These are phyloP conservation scores for Austrofundulus limnaeus DNA, from an alignment of 2,113 vertebrate species.

Conservation along the genomic window DNA sequence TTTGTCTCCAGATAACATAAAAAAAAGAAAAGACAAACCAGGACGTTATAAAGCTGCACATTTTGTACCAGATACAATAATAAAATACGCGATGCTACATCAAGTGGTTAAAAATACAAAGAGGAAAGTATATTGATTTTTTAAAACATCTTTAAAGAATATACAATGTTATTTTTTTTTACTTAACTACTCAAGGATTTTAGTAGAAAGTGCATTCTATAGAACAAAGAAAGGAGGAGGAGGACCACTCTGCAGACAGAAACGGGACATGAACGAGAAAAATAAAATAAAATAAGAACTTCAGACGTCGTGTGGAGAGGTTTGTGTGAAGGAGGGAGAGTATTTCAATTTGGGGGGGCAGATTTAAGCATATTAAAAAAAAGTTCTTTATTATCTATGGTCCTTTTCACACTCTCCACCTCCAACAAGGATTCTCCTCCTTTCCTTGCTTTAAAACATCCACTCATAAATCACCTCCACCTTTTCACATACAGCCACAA, in stretches of 20 bases:
- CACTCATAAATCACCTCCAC: constrained; percentile 49
- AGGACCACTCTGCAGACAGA: constrained; percentile 60
- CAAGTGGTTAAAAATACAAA: constrained; percentile 87
- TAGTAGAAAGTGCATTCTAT: constrained; percentile 89
- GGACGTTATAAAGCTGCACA: constrained; percentile 79
- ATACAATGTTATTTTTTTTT: constrained; percentile 79
- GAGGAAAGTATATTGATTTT: constrained; percentile 78
- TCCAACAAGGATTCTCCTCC: constrained; percentile 70
- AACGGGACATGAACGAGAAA: constrained; percentile 14
- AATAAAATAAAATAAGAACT: constrained; percentile 16
- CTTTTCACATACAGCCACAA: constrained; percentile 45
- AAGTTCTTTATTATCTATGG: constrained; percentile 41
- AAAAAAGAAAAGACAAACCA: constrained; percentile 60
- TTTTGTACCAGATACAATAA: constrained; percentile 85
- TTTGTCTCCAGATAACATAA: constrained; percentile 67
- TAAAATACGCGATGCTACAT: constrained; percentile 87
- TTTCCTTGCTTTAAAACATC: constrained; percentile 73
- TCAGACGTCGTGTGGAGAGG: constrained; percentile 44
- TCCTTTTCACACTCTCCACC: constrained; percentile 40
- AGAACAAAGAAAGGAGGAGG: constrained; percentile 79
- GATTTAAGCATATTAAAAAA: constrained; percentile 23
- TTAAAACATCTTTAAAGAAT: constrained; percentile 81
- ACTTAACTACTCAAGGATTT: constrained; percentile 77
- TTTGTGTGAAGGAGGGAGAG: constrained; percentile 44
- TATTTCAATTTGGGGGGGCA: neutral